phyloP scores from a whole-genome alignment of 2,797 vertebrate species.

The Phataginus tetradactyla region DNA sequence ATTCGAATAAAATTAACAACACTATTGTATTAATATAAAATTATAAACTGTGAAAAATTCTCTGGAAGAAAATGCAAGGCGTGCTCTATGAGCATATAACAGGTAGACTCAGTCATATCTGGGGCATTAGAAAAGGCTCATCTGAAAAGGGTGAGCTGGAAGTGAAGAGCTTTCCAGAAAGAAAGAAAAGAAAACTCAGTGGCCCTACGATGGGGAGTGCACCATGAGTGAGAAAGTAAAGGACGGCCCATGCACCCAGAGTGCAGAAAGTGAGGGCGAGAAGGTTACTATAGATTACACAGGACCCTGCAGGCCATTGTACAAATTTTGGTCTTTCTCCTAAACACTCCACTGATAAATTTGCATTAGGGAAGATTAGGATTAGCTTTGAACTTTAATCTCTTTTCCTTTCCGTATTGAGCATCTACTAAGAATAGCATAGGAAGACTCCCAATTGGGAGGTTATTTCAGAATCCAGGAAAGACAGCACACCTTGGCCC shows the following conservation, averaged over 20 bases:
- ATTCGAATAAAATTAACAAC: neutral
- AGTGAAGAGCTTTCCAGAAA: neutral
- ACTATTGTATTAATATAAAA: neutral
- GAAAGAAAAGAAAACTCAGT: neutral
- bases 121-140: neutral
- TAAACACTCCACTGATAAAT: neutral
- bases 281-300: neutral
- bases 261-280: neutral
- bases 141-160: neutral
- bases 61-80: neutral
- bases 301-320: accelerated
- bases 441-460: neutral
- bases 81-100: neutral
- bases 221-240: neutral
- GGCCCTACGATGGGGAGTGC: neutral
- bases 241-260: neutral
- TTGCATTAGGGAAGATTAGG: neutral
- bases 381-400: neutral
- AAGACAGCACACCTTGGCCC: neutral
- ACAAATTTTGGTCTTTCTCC: neutral
- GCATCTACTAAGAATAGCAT: neutral
- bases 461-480: neutral
- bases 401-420: neutral
- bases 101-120: neutral
- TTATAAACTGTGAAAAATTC: neutral